Evolutionary conservation across 2,888 invertebrate genomes (phyloP).

Genomic region (Cetonia aurata): DNA sequence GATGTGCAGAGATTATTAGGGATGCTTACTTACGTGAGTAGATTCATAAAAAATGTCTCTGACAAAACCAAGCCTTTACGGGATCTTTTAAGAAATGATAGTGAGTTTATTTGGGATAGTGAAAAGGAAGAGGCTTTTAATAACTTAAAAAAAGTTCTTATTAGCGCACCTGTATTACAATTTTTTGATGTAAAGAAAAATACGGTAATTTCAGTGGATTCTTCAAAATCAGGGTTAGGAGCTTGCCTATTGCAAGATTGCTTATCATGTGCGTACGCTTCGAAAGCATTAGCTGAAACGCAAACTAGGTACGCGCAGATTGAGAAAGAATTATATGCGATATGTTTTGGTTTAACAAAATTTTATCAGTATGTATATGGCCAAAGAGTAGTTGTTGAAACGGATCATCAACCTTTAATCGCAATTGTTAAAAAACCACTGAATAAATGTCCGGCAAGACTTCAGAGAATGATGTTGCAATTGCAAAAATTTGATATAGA

Average conservation of each 20-base stretch:
- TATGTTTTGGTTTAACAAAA: no score
- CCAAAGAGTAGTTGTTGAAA: slow-evolving; percentile 45
- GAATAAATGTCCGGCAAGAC: not conserved
- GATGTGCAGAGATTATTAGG: slow-evolving; percentile 52
- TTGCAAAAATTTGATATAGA: no score
- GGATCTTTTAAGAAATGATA: slow-evolving; percentile 45
- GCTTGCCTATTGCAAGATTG: no score
- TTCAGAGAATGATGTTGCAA: slow-evolving; percentile 24
- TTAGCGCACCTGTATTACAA: not conserved
- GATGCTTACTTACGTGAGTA: slow-evolving; percentile 51
- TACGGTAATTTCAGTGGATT: no score
- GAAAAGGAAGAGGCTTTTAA: slow-evolving; percentile 24
- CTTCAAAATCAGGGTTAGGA: no score
- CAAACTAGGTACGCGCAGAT: no score
- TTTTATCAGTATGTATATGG: slow-evolving; percentile 56
- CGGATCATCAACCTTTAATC: slow-evolving; percentile 47
- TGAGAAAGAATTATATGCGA: no score
- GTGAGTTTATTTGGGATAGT: slow-evolving; percentile 36
- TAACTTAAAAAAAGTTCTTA: slow-evolving; percentile 25
- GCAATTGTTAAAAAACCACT: slow-evolving; percentile 25
- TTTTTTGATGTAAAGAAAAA: no score
- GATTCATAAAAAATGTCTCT: slow-evolving; percentile 50
- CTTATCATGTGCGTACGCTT: no score
- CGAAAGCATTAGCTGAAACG: no score
- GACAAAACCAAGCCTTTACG: slow-evolving; percentile 46